phyloP scores from a whole-genome alignment of 1,140 invertebrate species.

The Drosophila kikkawai region DNA sequence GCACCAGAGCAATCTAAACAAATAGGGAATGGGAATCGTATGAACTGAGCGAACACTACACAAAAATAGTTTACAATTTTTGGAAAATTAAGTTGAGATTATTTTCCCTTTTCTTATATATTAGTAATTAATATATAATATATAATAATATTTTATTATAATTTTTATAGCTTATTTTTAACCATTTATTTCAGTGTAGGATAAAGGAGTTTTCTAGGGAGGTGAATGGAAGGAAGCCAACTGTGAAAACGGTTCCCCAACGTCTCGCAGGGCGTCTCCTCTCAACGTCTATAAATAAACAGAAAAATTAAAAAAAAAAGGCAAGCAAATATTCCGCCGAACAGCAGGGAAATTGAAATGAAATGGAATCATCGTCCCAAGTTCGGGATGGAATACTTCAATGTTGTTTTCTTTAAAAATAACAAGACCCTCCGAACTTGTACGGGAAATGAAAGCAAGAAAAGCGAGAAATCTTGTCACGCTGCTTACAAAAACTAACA shows the following conservation, averaged over 20 bases:
- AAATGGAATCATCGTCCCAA: constrained; percentile 33
- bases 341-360: constrained; percentile 12
- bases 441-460: constrained; percentile 45
- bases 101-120: not conserved
- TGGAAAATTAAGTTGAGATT: not conserved
- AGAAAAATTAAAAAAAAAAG: not conserved
- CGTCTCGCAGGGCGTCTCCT: constrained; percentile 17
- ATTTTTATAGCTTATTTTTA: not conserved
- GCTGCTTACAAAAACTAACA: constrained; percentile 18
- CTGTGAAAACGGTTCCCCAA: constrained; percentile 67
- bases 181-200: not conserved
- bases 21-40: constrained; percentile 28
- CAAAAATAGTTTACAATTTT: not conserved
- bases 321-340: constrained; percentile 34
- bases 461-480: constrained; percentile 45
- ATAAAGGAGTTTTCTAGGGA: constrained; percentile 21
- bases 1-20: constrained; percentile 40
- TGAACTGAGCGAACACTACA: constrained; percentile 19
- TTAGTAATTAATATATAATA: no score
- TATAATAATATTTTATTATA: not conserved
- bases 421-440: constrained; percentile 57
- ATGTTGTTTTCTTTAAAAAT: constrained; percentile 53
- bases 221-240: constrained; percentile 69
- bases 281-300: constrained; percentile 57
- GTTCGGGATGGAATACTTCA: constrained; percentile 41